Percentiles rank a stretch among this genome's conserved stretches.
Evolutionary conservation across 2,888 invertebrate species (phyloP).

Genomic region (Acrocyrtus sp.): DNA sequence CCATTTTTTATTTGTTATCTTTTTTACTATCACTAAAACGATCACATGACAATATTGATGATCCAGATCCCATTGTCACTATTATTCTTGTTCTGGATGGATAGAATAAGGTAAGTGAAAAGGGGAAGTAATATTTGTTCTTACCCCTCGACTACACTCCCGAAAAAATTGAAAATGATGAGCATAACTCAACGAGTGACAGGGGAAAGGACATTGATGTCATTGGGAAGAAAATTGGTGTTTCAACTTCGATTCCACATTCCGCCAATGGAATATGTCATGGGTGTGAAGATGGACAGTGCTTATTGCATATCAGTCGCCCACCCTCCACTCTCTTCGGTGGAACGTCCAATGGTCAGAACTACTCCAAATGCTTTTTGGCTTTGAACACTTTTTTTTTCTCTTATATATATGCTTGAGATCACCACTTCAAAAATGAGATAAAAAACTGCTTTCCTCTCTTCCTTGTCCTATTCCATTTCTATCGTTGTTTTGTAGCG

Average conservation of each 20-base stretch:
- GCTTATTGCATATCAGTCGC: neutral
- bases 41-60: constrained; percentile 2
- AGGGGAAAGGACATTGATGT: constrained; percentile 1
- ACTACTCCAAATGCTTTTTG: constrained; percentile 32
- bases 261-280: neutral
- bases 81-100: neutral
- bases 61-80: constrained; percentile 4
- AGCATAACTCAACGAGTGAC: neutral
- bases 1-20: neutral
- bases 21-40: neutral
- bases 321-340: neutral
- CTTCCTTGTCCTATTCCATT: constrained; percentile 3
- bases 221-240: neutral
- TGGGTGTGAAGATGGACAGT: neutral
- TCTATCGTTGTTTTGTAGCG: constrained; percentile 7
- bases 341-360: too few relatives aligned
- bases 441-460: neutral
- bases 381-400: constrained; percentile 3
- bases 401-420: too few relatives aligned
- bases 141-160: neutral
- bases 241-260: neutral
- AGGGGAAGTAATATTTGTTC: neutral
- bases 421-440: neutral
- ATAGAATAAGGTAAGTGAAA: neutral
- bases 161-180: constrained; percentile 11